Percentiles rank a stretch among this genome's conserved stretches.
phyloP scores from a whole-genome alignment of 2,888 invertebrate genomes.

The Choristoneura rosaceana region DNA sequence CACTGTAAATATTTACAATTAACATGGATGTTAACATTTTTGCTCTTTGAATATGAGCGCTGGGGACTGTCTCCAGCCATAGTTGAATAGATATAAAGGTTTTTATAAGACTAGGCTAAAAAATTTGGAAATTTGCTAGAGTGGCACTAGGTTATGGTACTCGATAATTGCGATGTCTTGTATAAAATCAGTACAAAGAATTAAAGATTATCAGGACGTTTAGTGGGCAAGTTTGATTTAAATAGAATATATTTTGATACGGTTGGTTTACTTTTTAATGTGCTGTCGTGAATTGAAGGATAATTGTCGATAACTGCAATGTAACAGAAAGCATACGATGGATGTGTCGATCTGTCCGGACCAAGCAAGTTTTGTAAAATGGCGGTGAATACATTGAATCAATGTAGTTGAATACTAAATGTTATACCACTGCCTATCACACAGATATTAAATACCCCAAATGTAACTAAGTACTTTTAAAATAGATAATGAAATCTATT shows the following conservation, averaged over 20 bases:
- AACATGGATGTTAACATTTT: slow-evolving; percentile 48
- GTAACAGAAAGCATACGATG: slow-evolving; percentile 17
- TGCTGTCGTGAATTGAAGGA: slow-evolving; percentile 48
- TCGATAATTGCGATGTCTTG: slow-evolving; percentile 71
- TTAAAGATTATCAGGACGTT: slow-evolving; percentile 52
- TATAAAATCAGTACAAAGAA: slow-evolving; percentile 81
- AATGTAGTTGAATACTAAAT: slow-evolving; percentile 59
- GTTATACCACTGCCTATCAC: slow-evolving; percentile 59
- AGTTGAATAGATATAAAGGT: slow-evolving; percentile 64
- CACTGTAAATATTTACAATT: slow-evolving; percentile 52
- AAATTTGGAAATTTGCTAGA: slow-evolving; percentile 63
- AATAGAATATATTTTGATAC: slow-evolving; percentile 78
- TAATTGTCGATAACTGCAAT: slow-evolving; percentile 46
- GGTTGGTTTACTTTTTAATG: slow-evolving; percentile 67
- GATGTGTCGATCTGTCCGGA: slow-evolving; percentile 57
- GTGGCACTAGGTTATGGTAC: slow-evolving; percentile 43
- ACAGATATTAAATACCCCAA: slow-evolving; percentile 51
- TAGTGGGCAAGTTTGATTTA: slow-evolving; percentile 63
- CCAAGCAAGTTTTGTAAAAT: slow-evolving; percentile 59
- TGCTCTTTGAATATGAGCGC: slow-evolving; percentile 37
- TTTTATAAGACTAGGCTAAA: slow-evolving; percentile 71
- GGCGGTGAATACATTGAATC: slow-evolving; percentile 46
- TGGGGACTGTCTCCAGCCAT: slow-evolving; percentile 56
- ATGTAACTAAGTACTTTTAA: slow-evolving; percentile 37
- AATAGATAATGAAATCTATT: slow-evolving; percentile 58